Base-by-base conservation (phyloP, 2,113 vertebrate species). In the Otocyon megalotis region DNA sequence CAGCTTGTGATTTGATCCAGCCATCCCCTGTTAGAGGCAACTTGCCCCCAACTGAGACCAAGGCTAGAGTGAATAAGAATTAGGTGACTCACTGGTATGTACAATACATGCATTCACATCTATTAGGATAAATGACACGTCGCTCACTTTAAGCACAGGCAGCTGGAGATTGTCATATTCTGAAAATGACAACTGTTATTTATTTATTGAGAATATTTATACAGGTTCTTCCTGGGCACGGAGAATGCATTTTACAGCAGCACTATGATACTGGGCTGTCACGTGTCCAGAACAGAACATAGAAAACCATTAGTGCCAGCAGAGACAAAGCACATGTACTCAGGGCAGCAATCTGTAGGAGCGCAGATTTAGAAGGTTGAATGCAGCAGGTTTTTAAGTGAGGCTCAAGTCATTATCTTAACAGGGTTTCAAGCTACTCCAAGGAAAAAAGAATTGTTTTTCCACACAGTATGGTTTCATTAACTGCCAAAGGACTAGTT, bases 101-200 rank as follows among this genome's bases (percentile, higher is more conserved):
- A 93, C 98, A 98, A 98, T 98, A 98, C 97, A 96, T 85, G 98
- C 98, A 97, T 98, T 98, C 98, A 98, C 97, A 98, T 99, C 98
- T 99, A 99, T 99, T 99, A 99, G 98, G 98, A 97, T 98, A 99
- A 99, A 98, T 98, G 98, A 98, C 98, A 98, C 96, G 89, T 98
- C 98, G 94, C 98, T 98, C 98, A 98, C 98, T 98, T 99, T 98
- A 98, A 98, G 98, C 98, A 97, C 97, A 98, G 98, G 98, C 99
- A 99, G 98, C 98, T 98, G 98, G 98, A 99, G 98, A 99, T 98
- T 99, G 99, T 98, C 98, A 98, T 98, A 98, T 98, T 99, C 98
- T 98, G 98, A 98, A 98, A 98, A 98, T 99, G 98, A 99, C 99
- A 99, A 99, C 99, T 99, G 98, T 98, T 99, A 99, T 98, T 99